These are phyloP conservation scores for Dendrophyllia cribrosa DNA, from an alignment of 64 coral and sea anemone species.

Conservation along the genomic window DNA sequence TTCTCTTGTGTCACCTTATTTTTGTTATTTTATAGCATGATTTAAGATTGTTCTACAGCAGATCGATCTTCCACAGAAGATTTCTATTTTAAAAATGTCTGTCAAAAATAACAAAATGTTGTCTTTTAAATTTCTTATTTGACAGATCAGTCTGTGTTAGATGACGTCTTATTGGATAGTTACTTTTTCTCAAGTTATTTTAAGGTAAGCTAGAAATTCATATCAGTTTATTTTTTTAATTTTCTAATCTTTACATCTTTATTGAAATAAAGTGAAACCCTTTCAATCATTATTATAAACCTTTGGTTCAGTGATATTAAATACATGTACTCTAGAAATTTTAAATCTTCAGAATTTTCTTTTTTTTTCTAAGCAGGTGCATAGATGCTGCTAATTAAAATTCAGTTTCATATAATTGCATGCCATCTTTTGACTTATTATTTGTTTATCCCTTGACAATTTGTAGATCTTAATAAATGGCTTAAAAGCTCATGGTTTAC, in stretches of 20 bases:
- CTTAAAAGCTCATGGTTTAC: background rate
- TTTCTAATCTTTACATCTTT: no score
- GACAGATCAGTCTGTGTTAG: conserved; percentile 89
- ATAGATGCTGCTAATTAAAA: background rate
- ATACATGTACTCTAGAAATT: background rate
- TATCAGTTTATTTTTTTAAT: background rate
- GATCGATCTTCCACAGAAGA: no score
- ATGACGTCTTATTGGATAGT: conserved; percentile 93
- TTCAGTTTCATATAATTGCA: background rate
- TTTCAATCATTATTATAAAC: no score
- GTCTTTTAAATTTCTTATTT: conserved; percentile 5
- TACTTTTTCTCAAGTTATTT: conserved; percentile 99
- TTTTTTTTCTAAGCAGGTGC: background rate
- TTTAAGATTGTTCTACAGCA: no score
- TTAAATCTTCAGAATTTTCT: background rate
- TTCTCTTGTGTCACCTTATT: no score
- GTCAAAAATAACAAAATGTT: background rate
- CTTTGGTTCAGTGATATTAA: background rate
- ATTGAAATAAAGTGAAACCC: no score
- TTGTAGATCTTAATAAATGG: background rate
- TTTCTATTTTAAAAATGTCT: no score
- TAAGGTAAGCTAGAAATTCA: conserved; percentile 70
- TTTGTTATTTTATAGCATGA: no score
- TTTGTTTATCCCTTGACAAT: background rate
- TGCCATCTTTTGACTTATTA: background rate